Conservation (phyloP, 1,140 invertebrate genomes). For the Drosophila punjabiensis region DNA sequence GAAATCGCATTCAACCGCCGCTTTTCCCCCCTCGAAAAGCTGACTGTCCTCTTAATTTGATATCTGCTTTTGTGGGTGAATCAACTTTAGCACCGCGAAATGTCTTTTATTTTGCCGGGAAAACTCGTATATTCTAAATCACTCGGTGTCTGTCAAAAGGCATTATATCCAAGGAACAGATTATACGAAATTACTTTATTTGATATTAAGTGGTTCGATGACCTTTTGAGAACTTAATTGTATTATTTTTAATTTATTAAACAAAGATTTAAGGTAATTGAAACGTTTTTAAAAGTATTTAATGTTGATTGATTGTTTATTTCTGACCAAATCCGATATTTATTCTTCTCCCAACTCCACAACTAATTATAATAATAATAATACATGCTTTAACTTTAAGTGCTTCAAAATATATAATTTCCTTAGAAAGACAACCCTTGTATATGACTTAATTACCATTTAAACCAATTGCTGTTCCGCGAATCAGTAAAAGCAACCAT, state of each 20-base stretch:
- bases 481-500: not conserved
- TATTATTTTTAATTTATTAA: no score
- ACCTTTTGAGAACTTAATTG: not conserved
- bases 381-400: no score
- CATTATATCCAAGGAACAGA: constrained; percentile 9
- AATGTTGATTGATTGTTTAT: no score
- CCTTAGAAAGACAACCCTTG: not conserved
- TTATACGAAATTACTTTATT: not conserved
- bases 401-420: not conserved
- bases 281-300: not conserved
- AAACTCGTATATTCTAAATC: constrained; percentile 21
- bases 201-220: not conserved
- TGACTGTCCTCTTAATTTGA: constrained; percentile 39
- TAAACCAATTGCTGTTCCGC: not conserved
- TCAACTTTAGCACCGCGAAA: constrained; percentile 38
- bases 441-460: not conserved
- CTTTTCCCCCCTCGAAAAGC: not conserved
- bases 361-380: no score
- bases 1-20: constrained; percentile 27
- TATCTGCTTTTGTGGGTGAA: constrained; percentile 40
- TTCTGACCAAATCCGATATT: no score
- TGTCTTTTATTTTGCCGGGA: constrained; percentile 11
- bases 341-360: no score
- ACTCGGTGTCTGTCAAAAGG: constrained; percentile 1
- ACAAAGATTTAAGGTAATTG: not conserved